Percentiles rank a stretch among this genome's conserved stretches.
Conservation (phyloP, 1,140 invertebrate genomes). For the Cydia strobilella region DNA sequence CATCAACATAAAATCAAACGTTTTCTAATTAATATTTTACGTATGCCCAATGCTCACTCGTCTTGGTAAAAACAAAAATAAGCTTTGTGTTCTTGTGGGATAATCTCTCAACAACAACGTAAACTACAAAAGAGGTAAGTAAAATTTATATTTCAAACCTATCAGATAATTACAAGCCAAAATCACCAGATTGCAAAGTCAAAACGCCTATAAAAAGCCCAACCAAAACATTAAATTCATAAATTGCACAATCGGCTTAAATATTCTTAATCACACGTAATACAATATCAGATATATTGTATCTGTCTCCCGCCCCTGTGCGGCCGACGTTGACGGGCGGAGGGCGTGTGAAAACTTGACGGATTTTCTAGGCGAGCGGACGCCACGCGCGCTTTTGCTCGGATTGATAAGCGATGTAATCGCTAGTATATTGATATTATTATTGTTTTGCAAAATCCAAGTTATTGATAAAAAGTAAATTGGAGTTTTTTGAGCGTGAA, state of each 20-base stretch:
- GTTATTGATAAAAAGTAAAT: no score
- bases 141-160: no score
- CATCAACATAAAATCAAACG: no score
- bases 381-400: constrained; percentile 2
- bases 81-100: no score
- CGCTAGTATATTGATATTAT: not conserved
- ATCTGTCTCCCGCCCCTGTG: not conserved
- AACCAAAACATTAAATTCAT: not conserved
- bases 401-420: not conserved
- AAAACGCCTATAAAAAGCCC: not conserved
- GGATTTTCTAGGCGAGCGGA: constrained; percentile 1
- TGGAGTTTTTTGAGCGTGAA: no score
- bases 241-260: not conserved
- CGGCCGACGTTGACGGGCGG: not conserved
- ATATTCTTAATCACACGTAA: not conserved
- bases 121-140: no score
- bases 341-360: not conserved
- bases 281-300: not conserved
- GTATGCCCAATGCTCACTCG: no score
- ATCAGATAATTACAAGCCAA: not conserved
- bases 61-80: no score
- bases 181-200: not conserved
- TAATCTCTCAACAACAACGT: no score
- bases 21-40: no score
- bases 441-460: no score